A percentile compares a stretch with the other conserved stretches of the same genome.
These are phyloP conservation scores for Coremacera marginata DNA, from an alignment of 2,888 invertebrate genomes.

Conservation along the genomic window DNA sequence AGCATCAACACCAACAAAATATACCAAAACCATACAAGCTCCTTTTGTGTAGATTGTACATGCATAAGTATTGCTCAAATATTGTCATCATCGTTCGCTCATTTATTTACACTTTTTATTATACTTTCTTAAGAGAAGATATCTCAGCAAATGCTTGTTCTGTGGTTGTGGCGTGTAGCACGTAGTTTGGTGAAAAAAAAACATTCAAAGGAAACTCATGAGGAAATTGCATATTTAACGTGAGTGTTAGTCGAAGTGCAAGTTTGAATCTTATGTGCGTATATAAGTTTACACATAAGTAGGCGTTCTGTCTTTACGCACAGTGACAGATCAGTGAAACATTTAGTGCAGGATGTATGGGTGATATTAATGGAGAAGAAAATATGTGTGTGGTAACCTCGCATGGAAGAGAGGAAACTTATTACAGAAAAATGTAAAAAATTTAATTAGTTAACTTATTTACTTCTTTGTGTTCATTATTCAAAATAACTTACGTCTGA, in stretches of 20 bases:
- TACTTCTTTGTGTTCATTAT: too few relatives aligned
- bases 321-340: too few relatives aligned
- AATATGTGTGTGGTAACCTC: too few relatives aligned
- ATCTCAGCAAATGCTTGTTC: background rate
- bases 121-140: slow-evolving; percentile 43
- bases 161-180: background rate
- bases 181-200: too few relatives aligned
- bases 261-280: background rate
- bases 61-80: background rate
- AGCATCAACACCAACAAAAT: background rate
- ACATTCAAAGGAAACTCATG: slow-evolving; percentile 27
- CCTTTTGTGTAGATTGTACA: slow-evolving; percentile 3
- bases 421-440: too few relatives aligned
- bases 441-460: too few relatives aligned
- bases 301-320: too few relatives aligned
- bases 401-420: too few relatives aligned
- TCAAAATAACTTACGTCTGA: too few relatives aligned
- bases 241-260: slow-evolving; percentile 52
- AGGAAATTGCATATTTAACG: slow-evolving; percentile 52
- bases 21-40: background rate
- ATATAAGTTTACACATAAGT: too few relatives aligned
- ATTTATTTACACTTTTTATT: slow-evolving; percentile 58
- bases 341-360: too few relatives aligned
- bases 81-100: slow-evolving; percentile 38
- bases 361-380: too few relatives aligned